Conservation (phyloP, 2,888 invertebrate species). For the Pristionchus exspectatus region DNA sequence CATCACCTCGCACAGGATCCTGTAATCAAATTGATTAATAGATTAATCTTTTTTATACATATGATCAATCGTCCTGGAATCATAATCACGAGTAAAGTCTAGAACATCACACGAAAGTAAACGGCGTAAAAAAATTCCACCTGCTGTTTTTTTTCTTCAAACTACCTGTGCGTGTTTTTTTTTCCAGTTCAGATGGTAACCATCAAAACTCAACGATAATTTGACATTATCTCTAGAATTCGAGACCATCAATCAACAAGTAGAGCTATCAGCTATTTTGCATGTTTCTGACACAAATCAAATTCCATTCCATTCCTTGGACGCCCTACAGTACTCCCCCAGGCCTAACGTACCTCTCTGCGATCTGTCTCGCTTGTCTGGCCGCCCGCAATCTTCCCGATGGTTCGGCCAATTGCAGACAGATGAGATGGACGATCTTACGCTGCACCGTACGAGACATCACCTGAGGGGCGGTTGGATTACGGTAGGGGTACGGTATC, state of each 20-base stretch:
- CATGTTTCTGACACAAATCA: no score
- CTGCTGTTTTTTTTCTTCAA: no score
- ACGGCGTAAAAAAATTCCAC: no score
- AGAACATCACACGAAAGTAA: background rate
- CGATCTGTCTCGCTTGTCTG: slow-evolving; percentile 90
- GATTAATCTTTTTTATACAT: background rate
- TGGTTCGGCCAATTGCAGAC: slow-evolving; percentile 92
- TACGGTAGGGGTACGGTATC: background rate
- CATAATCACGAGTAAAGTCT: background rate
- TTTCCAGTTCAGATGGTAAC: no score
- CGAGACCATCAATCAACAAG: background rate
- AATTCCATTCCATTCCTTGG: no score
- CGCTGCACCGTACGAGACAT: slow-evolving; percentile 95
- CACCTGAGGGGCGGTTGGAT: slow-evolving; percentile 67
- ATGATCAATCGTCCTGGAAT: background rate
- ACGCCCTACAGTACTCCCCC: no score
- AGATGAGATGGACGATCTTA: slow-evolving; percentile 92
- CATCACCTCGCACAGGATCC: slow-evolving; percentile 83
- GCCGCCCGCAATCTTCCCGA: slow-evolving; percentile 83
- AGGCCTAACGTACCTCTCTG: slow-evolving; percentile 85
- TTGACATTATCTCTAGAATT: background rate
- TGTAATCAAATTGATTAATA: background rate
- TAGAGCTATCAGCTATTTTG: no score
- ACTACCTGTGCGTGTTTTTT: no score
- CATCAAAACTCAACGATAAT: background rate